phyloP scores from a whole-genome alignment of 37 sponge, comb jelly and placozoan genomes.

The Theonella swinhoei region DNA sequence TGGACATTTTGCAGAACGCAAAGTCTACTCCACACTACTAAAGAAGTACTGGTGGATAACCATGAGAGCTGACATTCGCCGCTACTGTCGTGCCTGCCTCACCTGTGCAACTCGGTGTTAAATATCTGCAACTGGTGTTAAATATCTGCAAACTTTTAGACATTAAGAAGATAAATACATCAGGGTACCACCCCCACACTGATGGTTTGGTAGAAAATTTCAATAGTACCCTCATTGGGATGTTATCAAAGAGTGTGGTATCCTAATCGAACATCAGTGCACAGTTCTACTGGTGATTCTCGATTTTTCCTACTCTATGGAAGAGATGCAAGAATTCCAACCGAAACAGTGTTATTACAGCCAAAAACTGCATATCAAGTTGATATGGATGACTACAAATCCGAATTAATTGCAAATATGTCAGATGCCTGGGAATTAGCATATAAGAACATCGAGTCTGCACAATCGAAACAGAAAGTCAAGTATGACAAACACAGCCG shows the following conservation, averaged over 20 bases:
- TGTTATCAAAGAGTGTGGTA: constrained; percentile 35
- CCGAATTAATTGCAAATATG: too few species aligned
- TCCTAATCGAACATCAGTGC: constrained; percentile 6
- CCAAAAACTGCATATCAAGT: neutral
- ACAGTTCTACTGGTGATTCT: constrained; percentile 2
- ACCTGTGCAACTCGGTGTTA: constrained; percentile 15
- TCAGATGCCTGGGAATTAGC: too few species aligned
- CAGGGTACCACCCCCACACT: too few species aligned
- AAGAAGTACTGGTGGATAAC: constrained; percentile 18
- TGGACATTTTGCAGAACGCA: constrained; percentile 37
- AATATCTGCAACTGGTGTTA: constrained; percentile 40
- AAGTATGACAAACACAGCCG: too few species aligned
- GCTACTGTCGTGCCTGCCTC: constrained; percentile 37
- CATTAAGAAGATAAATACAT: constrained; percentile 55
- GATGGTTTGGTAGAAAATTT: constrained; percentile 61
- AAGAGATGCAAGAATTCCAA: constrained; percentile 11
- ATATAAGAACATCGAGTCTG: too few species aligned
- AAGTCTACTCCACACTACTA: constrained; percentile 16
- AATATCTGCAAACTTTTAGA: constrained; percentile 30
- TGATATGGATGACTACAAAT: constrained; percentile 17
- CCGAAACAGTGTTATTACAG: neutral
- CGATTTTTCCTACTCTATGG: constrained; percentile 23
- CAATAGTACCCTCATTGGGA: constrained; percentile 35
- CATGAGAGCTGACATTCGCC: constrained; percentile 38
- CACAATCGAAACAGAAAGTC: constrained; percentile 1